These are phyloP conservation scores for Volucella zonaria DNA, from an alignment of 2,888 invertebrate genomes.

Conservation along the genomic window DNA sequence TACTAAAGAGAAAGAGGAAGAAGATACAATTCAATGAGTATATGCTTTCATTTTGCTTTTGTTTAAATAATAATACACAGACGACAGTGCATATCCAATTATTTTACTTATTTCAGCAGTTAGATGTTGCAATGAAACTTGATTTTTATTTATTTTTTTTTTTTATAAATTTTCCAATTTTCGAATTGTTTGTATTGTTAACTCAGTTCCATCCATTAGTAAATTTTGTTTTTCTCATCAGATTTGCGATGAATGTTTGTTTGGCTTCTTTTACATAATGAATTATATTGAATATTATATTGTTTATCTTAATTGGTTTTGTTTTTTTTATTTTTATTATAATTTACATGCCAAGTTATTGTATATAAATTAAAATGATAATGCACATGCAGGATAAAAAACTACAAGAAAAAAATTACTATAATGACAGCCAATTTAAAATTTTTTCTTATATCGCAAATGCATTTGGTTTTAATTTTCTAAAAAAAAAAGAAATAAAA, in stretches of 20 bases:
- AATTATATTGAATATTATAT: slow-evolving; percentile 1
- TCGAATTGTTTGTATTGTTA: slow-evolving; percentile 19
- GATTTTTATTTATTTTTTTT: neutral
- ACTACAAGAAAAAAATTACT: slow-evolving; percentile 14
- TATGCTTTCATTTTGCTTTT: neutral
- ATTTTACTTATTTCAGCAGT: slow-evolving; percentile 1
- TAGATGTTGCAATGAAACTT: slow-evolving; percentile 26
- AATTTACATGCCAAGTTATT: slow-evolving; percentile 42
- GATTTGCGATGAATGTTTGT: slow-evolving; percentile 14
- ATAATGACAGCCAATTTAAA: slow-evolving; percentile 40
- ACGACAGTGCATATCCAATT: neutral
- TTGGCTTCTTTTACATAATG: slow-evolving; percentile 30
- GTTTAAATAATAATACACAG: neutral
- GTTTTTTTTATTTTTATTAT: neutral
- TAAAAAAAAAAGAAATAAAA: slow-evolving; percentile 20
- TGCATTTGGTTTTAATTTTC: slow-evolving; percentile 51
- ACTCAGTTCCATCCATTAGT: slow-evolving; percentile 48
- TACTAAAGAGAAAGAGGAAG: neutral
- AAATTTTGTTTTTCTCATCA: slow-evolving; percentile 42
- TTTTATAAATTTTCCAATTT: slow-evolving; percentile 1
- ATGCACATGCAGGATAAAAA: slow-evolving; percentile 60
- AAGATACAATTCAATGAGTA: neutral
- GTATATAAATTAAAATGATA: slow-evolving; percentile 4
- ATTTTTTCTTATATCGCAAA: slow-evolving; percentile 20
- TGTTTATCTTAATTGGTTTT: neutral